phyloP scores from a whole-genome alignment of 53 echinoderm and acorn worm genomes.

The Astropecten irregularis region DNA sequence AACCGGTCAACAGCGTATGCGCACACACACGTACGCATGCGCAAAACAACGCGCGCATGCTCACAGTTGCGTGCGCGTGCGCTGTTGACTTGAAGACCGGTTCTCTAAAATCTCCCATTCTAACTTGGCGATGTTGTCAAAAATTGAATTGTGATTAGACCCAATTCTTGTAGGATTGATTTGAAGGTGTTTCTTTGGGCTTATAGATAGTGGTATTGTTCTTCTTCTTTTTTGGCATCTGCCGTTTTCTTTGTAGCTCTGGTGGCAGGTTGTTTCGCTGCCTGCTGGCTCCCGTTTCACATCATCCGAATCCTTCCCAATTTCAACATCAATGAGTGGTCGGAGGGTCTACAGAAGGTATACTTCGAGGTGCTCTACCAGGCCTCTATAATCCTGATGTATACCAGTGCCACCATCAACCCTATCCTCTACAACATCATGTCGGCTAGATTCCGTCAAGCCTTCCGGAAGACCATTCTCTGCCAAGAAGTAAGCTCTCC shows the following conservation, averaged over 20 bases:
- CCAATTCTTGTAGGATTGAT: too few species aligned
- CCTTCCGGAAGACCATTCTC: conserved; percentile 78
- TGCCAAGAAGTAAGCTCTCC: conserved; percentile 86
- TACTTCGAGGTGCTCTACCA: conserved; percentile 87
- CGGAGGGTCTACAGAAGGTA: conserved; percentile 47
- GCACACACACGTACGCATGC: too few species aligned
- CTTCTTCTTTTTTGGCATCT: too few species aligned
- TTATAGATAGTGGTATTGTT: too few species aligned
- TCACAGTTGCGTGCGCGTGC: too few species aligned
- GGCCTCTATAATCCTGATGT: conserved; percentile 82
- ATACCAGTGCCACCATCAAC: conserved; percentile 89
- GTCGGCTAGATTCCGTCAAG: conserved; percentile 88
- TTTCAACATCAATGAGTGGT: conserved; percentile 64
- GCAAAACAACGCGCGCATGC: too few species aligned
- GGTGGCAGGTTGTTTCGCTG: conserved; percentile 89
- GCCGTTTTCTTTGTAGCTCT: conserved; percentile 57
- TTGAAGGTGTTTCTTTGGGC: too few species aligned
- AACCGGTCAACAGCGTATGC: too few species aligned
- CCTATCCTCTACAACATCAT: conserved; percentile 96
- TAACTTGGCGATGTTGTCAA: too few species aligned
- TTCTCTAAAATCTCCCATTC: too few species aligned
- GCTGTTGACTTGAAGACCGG: too few species aligned
- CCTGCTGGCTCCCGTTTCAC: conserved; percentile 96
- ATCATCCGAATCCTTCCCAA: conserved; percentile 87
- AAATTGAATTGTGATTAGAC: too few species aligned